Base-by-base conservation (phyloP, 2,888 invertebrate species). In the Tridacna gigas region DNA sequence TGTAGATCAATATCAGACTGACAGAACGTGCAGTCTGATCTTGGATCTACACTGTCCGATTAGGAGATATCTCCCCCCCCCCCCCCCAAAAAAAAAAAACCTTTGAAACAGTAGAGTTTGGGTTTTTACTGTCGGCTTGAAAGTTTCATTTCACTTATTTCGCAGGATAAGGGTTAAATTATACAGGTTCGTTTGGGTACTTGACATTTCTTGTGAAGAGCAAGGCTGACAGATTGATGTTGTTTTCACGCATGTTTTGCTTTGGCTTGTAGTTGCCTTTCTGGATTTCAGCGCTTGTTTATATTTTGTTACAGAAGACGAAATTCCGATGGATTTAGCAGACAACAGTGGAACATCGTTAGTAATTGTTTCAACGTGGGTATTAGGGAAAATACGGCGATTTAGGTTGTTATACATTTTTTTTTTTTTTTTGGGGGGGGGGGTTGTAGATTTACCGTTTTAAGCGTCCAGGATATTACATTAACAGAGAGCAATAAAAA, bases 231-330 rank as follows among this genome's bases (percentile, higher is more conserved):
- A 84, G 79, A 84, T 81, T 82, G 74, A 82, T 84, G 77, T 69
- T 77, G 56, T 51, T 77, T 78, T 78, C 78, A 78, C 78, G 78
- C 78, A 78, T 78, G 78, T 71, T 84, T 82, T 84, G 76, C 71
- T 63, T 75, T 71, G 76, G 66, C 76, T 82, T 82, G 79, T 84
- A 77, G 63, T 65, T 63, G 26, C 66, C 74, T 60, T 25, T 56
- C 79, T 56, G 66, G 74, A 56, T 71, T 71, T 51, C 80, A 51
- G 73, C 69, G 77, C 78, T 76, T 84, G 84, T 84, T 84, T 84
- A 84, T 79, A 82, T 84, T 82, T 48, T 77, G 79, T 82, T 79
- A 79, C 84, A 79, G 79, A 22, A 82, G 81, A 84, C 77, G 79
- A 67, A 74, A 79, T 73, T 51, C 79, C 78, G 67, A 84, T 84